Percentiles rank a stretch among this genome's conserved stretches.
These are phyloP conservation scores for Gopherus flavomarginatus DNA, from an alignment of 2,113 vertebrate species.

Conservation along the genomic window DNA sequence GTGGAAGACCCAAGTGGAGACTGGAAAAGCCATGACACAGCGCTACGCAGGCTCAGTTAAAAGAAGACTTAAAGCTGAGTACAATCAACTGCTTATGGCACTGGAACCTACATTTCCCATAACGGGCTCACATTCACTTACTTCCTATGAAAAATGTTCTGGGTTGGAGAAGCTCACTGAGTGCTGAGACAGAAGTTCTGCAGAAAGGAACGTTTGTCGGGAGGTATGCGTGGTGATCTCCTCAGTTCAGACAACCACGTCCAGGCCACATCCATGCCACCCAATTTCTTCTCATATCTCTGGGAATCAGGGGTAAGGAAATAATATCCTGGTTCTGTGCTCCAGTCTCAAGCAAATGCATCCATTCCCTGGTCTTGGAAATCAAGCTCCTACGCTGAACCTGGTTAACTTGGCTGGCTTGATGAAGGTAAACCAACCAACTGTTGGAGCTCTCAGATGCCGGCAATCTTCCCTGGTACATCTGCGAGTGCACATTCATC, in stretches of 20 bases:
- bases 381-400: neutral
- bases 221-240: neutral
- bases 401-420: neutral
- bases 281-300: neutral
- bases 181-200: neutral
- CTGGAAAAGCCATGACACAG: neutral
- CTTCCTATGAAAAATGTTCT: neutral
- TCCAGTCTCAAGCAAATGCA: neutral
- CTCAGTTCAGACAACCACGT: neutral
- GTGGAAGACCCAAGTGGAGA: slow-evolving; percentile 49
- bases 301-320: neutral
- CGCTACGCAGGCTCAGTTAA: slow-evolving; percentile 39
- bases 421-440: neutral
- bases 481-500: neutral
- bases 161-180: neutral
- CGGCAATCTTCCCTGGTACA: neutral
- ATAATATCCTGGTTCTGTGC: neutral
- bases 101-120: slow-evolving; percentile 29
- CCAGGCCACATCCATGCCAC: neutral
- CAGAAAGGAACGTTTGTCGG: neutral
- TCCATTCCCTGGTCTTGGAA: neutral
- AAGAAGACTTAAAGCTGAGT: slow-evolving; percentile 33
- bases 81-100: slow-evolving; percentile 46
- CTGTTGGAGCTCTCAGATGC: neutral
- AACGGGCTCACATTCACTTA: neutral